Conservation (phyloP, 2,888 invertebrate genomes). For the Hetaerina titia region DNA sequence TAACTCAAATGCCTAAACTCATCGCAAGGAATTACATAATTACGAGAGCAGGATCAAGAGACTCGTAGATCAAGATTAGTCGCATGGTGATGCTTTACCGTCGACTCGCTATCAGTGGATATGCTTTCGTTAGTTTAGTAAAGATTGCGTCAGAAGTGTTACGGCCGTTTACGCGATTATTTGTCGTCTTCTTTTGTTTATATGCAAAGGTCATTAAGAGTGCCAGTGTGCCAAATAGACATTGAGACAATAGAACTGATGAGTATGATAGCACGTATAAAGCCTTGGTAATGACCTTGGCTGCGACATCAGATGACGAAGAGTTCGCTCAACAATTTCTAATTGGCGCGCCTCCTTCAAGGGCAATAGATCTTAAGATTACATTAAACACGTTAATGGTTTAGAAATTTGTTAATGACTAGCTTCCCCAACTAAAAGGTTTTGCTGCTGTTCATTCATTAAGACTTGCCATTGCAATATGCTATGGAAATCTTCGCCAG, state of each 20-base stretch:
- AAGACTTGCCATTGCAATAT: no score
- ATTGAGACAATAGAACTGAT: background rate
- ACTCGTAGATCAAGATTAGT: no score
- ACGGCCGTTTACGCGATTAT: background rate
- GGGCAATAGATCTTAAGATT: background rate
- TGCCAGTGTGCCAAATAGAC: background rate
- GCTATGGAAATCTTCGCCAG: no score
- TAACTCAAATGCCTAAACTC: no score
- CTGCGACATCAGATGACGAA: background rate
- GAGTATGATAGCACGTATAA: background rate
- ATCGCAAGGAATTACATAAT: no score
- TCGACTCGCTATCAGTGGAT: no score
- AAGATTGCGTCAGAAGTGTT: background rate
- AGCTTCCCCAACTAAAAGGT: background rate
- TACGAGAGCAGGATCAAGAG: no score
- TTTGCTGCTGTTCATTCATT: background rate
- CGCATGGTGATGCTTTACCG: no score
- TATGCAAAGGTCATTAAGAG: background rate
- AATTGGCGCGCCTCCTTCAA: background rate
- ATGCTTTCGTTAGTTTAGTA: background rate
- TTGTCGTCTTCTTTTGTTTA: background rate
- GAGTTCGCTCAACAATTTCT: background rate
- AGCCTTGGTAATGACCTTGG: slow-evolving; percentile 1
- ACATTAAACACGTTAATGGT: background rate
- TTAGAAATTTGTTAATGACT: background rate